phyloP scores from a whole-genome alignment of 2,113 vertebrate genomes.

The Lepus europaeus region DNA sequence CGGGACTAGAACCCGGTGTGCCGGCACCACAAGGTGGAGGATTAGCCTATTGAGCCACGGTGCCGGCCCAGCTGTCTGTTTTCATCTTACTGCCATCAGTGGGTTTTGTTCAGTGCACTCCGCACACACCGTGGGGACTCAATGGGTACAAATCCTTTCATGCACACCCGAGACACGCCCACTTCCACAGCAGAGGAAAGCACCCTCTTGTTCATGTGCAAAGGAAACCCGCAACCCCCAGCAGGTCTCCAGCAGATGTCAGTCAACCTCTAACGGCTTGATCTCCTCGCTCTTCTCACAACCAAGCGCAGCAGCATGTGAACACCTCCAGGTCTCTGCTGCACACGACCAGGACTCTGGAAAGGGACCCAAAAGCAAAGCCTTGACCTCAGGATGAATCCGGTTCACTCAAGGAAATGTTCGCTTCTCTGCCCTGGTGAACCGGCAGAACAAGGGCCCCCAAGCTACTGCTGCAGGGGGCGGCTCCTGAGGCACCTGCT shows the following conservation, averaged over 20 bases:
- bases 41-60: no score
- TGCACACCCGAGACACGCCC: not conserved
- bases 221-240: not conserved
- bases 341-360: not conserved
- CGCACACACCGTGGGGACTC: not conserved
- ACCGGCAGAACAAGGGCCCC: not conserved
- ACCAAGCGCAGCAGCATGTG: not conserved
- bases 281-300: not conserved
- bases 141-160: not conserved
- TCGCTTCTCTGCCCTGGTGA: not conserved
- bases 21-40: no score
- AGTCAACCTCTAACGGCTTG: not conserved
- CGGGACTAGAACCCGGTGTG: no score
- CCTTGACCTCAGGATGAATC: not conserved
- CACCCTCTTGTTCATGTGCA: not conserved
- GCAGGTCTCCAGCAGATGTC: not conserved
- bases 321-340: not conserved
- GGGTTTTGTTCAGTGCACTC: not conserved
- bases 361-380: not conserved
- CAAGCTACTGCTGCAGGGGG: not conserved
- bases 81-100: not conserved
- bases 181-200: constrained; percentile 34
- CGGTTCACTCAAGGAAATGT: not conserved
- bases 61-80: no score
- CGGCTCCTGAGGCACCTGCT: not conserved